These are phyloP conservation scores for Sinhomidia bicolor DNA, from an alignment of 2,888 invertebrate genomes.

Conservation along the genomic window DNA sequence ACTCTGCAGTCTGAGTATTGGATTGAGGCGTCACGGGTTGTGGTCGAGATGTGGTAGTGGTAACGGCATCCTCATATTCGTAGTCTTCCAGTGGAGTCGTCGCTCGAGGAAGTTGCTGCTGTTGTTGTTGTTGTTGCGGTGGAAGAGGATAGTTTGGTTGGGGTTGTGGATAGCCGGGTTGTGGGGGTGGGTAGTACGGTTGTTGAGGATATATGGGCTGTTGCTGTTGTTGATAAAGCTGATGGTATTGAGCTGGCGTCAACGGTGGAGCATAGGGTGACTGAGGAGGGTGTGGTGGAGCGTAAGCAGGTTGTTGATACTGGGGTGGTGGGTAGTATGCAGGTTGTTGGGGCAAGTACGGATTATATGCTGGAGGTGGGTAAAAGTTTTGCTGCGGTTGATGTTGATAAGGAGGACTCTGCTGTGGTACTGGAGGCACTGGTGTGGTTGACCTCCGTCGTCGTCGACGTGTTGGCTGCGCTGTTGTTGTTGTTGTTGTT, in stretches of 20 bases:
- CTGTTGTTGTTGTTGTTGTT: conserved; percentile 7
- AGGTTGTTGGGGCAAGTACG: background rate
- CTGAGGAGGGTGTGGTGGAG: background rate
- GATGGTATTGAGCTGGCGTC: too few relatives aligned
- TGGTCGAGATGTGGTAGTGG: background rate
- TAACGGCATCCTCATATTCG: conserved; percentile 6
- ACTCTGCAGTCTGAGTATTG: background rate
- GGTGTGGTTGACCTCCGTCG: background rate
- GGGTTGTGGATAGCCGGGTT: background rate
- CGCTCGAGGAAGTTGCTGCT: background rate
- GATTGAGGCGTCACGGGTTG: background rate
- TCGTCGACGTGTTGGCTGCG: background rate
- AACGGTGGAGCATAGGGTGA: too few relatives aligned
- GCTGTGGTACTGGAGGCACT: background rate
- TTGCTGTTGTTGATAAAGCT: background rate
- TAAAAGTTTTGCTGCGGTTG: background rate
- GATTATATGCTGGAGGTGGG: conserved; percentile 23
- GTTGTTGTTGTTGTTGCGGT: background rate
- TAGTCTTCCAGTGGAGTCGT: conserved; percentile 11
- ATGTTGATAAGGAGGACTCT: background rate
- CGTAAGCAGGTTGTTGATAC: background rate
- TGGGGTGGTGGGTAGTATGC: background rate
- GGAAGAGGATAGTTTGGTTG: background rate
- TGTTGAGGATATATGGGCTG: background rate
- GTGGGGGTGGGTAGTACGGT: background rate